Conservation (phyloP, 2,797 vertebrate species). For the Sciaenops ocellatus region DNA sequence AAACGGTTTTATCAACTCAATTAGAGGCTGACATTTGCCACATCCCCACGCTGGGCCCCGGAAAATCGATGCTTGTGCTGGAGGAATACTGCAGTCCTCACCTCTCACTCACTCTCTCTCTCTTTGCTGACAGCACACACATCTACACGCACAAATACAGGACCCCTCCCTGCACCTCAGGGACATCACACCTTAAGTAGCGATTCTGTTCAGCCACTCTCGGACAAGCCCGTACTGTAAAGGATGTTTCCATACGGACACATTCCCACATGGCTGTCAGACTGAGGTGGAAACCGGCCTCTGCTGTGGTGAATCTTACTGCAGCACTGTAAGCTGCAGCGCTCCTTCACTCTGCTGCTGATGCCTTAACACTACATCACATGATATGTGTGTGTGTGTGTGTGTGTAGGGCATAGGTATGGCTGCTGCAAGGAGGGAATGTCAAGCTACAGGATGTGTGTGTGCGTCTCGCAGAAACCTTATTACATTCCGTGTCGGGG, state of each 20-base stretch:
- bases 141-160: slow-evolving; percentile 40
- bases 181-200: slow-evolving; percentile 66
- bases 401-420: slow-evolving; percentile 28
- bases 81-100: slow-evolving; percentile 80
- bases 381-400: slow-evolving; percentile 17
- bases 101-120: slow-evolving; percentile 62
- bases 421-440: slow-evolving; percentile 33
- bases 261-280: slow-evolving; percentile 58
- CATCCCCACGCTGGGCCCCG: slow-evolving; percentile 69
- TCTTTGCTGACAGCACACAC: slow-evolving; percentile 67
- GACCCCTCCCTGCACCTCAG: slow-evolving; percentile 44
- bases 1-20: slow-evolving; percentile 85
- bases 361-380: slow-evolving; percentile 40
- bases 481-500: slow-evolving; percentile 57
- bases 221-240: slow-evolving; percentile 60
- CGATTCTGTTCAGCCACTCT: slow-evolving; percentile 59
- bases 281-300: slow-evolving; percentile 40
- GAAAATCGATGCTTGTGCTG: slow-evolving; percentile 81
- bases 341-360: slow-evolving; percentile 30
- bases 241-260: slow-evolving; percentile 65
- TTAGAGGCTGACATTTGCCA: slow-evolving; percentile 85
- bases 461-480: slow-evolving; percentile 45
- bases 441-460: slow-evolving; percentile 46
- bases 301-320: slow-evolving; percentile 44
- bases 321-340: slow-evolving; percentile 59